Evolutionary conservation across 2,888 invertebrate genomes (phyloP).

Genomic region (Heteromurus nitidus): DNA sequence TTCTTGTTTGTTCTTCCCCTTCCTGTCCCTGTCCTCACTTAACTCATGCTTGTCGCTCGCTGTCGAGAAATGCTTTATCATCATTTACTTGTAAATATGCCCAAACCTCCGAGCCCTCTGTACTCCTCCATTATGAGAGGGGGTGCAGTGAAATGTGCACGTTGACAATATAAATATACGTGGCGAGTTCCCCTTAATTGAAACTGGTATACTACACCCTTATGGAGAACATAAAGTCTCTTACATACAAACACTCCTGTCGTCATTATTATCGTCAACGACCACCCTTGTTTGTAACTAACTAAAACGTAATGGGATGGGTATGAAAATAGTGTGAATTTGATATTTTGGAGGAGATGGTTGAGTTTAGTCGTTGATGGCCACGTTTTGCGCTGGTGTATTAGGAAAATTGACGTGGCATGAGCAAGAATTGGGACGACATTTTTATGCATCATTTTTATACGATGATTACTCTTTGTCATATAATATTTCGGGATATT

Average conservation of each 20-base stretch:
- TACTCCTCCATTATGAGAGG: background rate
- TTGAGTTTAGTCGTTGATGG: background rate
- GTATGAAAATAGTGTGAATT: background rate
- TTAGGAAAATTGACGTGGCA: background rate
- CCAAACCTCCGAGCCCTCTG: background rate
- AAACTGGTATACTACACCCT: background rate
- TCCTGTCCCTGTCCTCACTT: background rate
- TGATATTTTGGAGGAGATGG: background rate
- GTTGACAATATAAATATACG: background rate
- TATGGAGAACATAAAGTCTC: background rate
- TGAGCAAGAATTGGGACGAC: background rate
- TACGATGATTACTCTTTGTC: background rate
- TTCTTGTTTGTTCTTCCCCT: background rate
- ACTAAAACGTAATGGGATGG: background rate
- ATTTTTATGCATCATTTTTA: slow-evolving; percentile 1
- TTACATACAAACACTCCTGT: background rate
- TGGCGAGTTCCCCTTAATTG: background rate
- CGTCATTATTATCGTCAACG: slow-evolving; percentile 7
- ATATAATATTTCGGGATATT: background rate
- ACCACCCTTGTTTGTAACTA: slow-evolving; percentile 18
- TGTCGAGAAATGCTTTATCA: slow-evolving; percentile 34
- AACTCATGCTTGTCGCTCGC: background rate
- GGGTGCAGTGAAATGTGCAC: too few relatives aligned
- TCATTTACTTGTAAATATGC: slow-evolving; percentile 22
- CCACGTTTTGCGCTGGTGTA: background rate